Evolutionary conservation across 1,140 invertebrate genomes (phyloP), one percentile per base, ranked within the genome.

Genomic region (Thrips palmi): DNA sequence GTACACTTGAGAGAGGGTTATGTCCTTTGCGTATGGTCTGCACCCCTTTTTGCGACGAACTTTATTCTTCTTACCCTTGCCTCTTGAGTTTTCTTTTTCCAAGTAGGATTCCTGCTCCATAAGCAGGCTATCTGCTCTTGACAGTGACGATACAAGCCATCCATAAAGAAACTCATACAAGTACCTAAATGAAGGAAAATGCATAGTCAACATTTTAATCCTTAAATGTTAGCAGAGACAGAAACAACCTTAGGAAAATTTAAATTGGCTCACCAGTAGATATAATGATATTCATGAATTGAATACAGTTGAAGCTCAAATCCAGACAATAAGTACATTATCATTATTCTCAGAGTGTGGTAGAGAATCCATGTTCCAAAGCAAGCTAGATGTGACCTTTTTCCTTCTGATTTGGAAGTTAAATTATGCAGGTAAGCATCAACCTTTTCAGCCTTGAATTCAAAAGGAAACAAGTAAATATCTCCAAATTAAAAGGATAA

Each of bases 341-440:
- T 81, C 87, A 96, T 96, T n/a, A 91, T 75, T 42, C 83, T 67
- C 12, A 96, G 65, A n/a, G 86, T 91, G 56, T 94, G 87, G 61
- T 93, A 94, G 30, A 96, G 64, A 18, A 94, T 74, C 92, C 92
- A 97, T 6, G 88, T 94, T 27, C 85, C 82, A 57, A 93, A 89
- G 54, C 84, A 92, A 0, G 86, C 79, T 37, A 82, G 65, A 53
- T 88, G 78, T 33, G 73, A 70, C 3, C 74, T 60, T 1, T 71
- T 68, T 8, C 68, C 64, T 30, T 81, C 76, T 40, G 63, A 65
- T 55, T 77, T 78, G 30, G 70, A 51, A 8, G 72, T 70, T 17
- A 82, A 52, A 43, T 70, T 70, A 53, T 86, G 78, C 33, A 91
- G 62, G 53, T 72, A 78, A 4, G 73, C 73, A 63, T 97, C 92